These are phyloP conservation scores for Meiosimyza platycephala DNA, from an alignment of 2,888 invertebrate species.

Conservation along the genomic window DNA sequence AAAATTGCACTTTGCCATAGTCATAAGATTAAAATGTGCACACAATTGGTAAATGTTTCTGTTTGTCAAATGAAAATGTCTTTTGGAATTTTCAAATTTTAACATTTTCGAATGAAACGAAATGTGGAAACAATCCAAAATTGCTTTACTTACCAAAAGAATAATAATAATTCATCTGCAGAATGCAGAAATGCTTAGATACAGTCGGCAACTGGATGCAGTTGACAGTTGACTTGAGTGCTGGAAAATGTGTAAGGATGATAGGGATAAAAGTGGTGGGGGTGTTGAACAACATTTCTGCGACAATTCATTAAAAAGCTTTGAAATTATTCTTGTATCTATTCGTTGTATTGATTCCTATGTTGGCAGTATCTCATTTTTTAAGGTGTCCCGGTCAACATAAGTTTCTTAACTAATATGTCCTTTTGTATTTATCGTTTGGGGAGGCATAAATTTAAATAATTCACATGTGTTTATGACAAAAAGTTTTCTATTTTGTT, in stretches of 20 bases:
- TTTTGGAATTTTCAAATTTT: background rate
- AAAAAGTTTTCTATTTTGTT: constrained; percentile 17
- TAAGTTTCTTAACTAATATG: background rate
- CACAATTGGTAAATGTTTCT: constrained; percentile 58
- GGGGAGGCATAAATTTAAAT: constrained; percentile 25
- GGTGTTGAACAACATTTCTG: too few species aligned
- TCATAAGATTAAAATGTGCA: constrained; percentile 56
- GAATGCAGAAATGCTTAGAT: background rate
- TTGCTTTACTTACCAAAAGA: background rate
- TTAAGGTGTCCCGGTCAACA: background rate
- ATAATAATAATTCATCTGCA: constrained; percentile 35
- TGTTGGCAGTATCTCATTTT: too few species aligned
- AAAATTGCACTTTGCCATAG: constrained; percentile 9
- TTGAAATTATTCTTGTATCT: too few species aligned
- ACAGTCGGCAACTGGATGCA: background rate
- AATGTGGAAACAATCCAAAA: too few species aligned
- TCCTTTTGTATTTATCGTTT: constrained; percentile 5
- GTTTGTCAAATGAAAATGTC: constrained; percentile 52
- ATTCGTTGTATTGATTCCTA: too few species aligned
- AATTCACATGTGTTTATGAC: background rate
- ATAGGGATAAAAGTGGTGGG: too few species aligned
- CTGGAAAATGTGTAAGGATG: too few species aligned
- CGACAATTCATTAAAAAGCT: too few species aligned
- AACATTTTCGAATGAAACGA: background rate
- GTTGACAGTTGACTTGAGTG: background rate